Base-by-base conservation (phyloP, 2,113 vertebrate genomes). In the Talpa occidentalis region DNA sequence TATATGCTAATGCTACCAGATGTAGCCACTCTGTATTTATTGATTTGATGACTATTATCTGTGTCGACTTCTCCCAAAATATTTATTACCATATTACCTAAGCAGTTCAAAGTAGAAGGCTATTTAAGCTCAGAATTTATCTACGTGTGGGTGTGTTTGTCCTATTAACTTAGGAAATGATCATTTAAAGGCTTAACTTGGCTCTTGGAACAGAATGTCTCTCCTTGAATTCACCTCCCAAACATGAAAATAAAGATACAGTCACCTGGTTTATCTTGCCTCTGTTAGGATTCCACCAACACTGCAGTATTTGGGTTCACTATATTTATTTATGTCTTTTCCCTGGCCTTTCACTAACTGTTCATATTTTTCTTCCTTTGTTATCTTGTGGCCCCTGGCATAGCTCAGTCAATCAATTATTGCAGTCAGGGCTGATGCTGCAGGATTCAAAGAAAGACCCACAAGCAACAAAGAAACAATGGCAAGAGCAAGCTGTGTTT, bases 141-240 rank as follows among this genome's bases (percentile, higher is more conserved):
- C 44, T 89, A 19, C 26, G 19, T 49, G 10, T 76, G 21, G 5
- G 3, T 59, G 5, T 90, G 35, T 87, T 72, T 92, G n/a, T 74
- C 47, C 24, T n/a, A 66, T 67, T 96, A 97, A n/a, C 17, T 66
- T 11, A 96, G 26, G 47, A 76, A 96, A 93, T 84, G 47, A 70
- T 66, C 82, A 59, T 70, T 74, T 74, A 35, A 81, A 77, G 91
- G 2, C 32, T 92, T 95, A 90, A 52, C 62, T 73, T n/a, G 16
- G 42, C 76, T 93, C 83, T 88, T 94, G 30, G 54, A 91, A 88
- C 54, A 85, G 59, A 94, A 40, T 93, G 40, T 35, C 54, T 97
- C 72, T 82, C 81, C 93, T 97, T 97, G 95, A 98, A 97, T 97
- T 96, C 93, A 98, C 97, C 90, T 97, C 49, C 16, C 10, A 64